Conservation (phyloP, 1,140 invertebrate species). For the Leptinotarsa texana region DNA sequence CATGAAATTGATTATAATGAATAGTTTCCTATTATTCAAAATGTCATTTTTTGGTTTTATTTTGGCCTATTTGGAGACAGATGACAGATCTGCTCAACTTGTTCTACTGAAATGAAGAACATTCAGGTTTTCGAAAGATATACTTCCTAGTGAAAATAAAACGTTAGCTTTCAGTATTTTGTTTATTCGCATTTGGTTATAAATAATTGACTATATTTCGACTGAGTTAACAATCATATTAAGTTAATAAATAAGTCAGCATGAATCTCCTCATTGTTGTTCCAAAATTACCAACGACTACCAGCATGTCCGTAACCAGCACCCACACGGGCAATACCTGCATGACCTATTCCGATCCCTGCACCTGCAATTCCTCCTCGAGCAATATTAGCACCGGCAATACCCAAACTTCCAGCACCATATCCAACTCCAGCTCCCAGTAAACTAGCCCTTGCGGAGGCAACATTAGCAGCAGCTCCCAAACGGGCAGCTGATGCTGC, state of each 20-base stretch:
- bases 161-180: neutral
- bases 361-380: neutral
- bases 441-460: neutral
- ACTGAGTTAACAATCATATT: neutral
- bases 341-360: neutral
- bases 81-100: too few species aligned
- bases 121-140: too few species aligned
- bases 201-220: constrained; percentile 4
- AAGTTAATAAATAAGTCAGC: neutral
- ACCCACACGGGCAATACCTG: constrained; percentile 4
- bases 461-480: neutral
- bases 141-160: too few species aligned
- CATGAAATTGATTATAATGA: too few species aligned
- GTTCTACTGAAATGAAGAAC: too few species aligned
- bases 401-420: neutral
- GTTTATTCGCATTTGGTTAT: neutral
- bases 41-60: too few species aligned
- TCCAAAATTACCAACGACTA: neutral
- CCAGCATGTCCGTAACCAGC: neutral
- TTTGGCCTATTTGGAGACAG: too few species aligned
- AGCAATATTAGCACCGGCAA: neutral
- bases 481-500: neutral
- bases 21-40: too few species aligned
- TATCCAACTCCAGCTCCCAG: neutral
- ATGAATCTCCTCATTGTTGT: neutral